These are phyloP conservation scores for Meles meles DNA, from an alignment of 2,113 vertebrate species.

Conservation along the genomic window DNA sequence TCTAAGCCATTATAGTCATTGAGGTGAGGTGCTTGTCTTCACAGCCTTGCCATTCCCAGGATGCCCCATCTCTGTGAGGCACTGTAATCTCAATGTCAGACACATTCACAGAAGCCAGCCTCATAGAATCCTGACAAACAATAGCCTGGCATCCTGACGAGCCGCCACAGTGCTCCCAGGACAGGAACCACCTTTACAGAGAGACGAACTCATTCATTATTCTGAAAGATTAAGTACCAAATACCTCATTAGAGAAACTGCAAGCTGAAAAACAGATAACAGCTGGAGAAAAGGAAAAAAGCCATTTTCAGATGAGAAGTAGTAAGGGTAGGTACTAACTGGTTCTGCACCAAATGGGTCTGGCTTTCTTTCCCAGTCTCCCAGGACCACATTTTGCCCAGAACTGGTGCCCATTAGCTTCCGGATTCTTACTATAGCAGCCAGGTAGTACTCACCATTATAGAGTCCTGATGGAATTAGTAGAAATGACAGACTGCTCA, in stretches of 20 bases:
- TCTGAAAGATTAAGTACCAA: constrained; percentile 67
- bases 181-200: constrained; percentile 29
- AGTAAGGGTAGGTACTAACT: constrained; percentile 24
- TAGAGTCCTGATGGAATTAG: constrained; percentile 37
- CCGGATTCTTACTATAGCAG: neutral
- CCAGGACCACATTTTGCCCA: neutral
- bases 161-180: neutral
- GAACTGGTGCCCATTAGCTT: neutral
- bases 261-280: constrained; percentile 64
- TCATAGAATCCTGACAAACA: constrained; percentile 21
- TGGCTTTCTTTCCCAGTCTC: constrained; percentile 35
- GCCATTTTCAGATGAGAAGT: constrained; percentile 48
- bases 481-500: constrained; percentile 53
- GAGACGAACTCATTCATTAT: constrained; percentile 62
- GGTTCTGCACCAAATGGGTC: neutral
- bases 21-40: neutral
- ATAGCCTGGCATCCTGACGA: neutral
- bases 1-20: neutral
- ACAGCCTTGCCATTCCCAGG: neutral
- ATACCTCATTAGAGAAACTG: constrained; percentile 66
- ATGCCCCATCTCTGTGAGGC: neutral
- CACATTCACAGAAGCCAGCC: neutral
- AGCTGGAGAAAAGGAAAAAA: constrained; percentile 53
- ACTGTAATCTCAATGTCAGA: constrained; percentile 38
- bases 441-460: constrained; percentile 28